Conservation (phyloP, 2,888 invertebrate genomes). For the Archaeoteleia sp. region DNA sequence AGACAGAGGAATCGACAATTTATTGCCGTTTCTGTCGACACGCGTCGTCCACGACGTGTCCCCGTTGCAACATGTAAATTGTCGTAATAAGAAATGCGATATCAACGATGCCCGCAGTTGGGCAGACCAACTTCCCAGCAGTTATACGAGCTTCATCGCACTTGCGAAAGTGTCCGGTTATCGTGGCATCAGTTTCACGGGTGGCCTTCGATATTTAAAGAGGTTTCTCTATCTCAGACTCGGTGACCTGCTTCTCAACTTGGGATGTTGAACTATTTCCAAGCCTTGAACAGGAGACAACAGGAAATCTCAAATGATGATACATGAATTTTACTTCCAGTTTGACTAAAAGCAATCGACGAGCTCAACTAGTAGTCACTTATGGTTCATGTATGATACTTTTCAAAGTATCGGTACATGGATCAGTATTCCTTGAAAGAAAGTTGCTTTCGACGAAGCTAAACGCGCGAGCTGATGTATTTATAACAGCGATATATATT, state of each 20-base stretch:
- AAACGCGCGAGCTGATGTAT: conserved; percentile 45
- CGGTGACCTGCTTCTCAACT: background rate
- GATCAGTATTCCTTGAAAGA: conserved; percentile 43
- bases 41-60: conserved; percentile 8
- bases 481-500: conserved; percentile 64
- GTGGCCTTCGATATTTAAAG: conserved; percentile 24
- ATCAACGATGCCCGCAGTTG: conserved; percentile 14
- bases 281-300: conserved; percentile 3
- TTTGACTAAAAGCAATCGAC: no score
- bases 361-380: no score
- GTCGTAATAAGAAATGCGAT: conserved; percentile 49
- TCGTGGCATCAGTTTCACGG: conserved; percentile 29
- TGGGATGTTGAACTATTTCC: conserved; percentile 6
- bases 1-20: conserved; percentile 24
- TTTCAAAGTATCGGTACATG: conserved; percentile 4
- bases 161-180: conserved; percentile 2
- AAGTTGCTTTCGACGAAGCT: conserved; percentile 40
- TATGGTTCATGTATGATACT: no score
- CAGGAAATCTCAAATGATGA: conserved; percentile 49
- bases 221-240: conserved; percentile 19
- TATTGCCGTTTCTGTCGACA: conserved; percentile 27
- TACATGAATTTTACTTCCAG: conserved; percentile 11
- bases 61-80: conserved; percentile 32
- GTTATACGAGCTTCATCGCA: conserved; percentile 34
- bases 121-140: conserved; percentile 13